Evolutionary conservation across 2,113 vertebrate genomes (phyloP).

Genomic region (Xyrauchen texanus): DNA sequence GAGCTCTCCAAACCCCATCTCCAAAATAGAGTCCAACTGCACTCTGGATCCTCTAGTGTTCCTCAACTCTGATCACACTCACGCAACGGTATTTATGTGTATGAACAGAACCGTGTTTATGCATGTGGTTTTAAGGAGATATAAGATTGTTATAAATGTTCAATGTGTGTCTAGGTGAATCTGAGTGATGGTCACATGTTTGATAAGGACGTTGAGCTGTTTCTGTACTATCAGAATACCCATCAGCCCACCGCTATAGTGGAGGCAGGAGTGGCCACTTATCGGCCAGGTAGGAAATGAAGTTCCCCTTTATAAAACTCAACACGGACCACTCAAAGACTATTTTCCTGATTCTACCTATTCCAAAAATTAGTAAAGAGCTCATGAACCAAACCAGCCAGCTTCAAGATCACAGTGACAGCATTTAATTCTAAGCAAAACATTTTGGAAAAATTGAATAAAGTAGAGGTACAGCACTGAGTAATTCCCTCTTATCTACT

Average conservation of each 20-base stretch:
- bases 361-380: too few species aligned
- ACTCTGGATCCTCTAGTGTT: conserved; percentile 69
- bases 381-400: too few species aligned
- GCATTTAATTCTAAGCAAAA: too few species aligned
- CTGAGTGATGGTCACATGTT: conserved; percentile 40
- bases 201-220: conserved; percentile 47
- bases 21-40: conserved; percentile 76
- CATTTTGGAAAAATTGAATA: too few species aligned
- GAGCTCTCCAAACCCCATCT: conserved; percentile 72
- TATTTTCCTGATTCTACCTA: too few species aligned
- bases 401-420: too few species aligned
- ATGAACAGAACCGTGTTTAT: conserved; percentile 54
- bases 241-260: conserved; percentile 48
- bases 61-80: conserved; percentile 66
- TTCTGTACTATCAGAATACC: conserved; percentile 46
- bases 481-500: too few species aligned
- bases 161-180: conserved; percentile 41
- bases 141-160: conserved; percentile 8
- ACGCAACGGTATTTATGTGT: conserved; percentile 59
- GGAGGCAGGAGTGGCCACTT: conserved; percentile 28
- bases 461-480: too few species aligned
- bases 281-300: conserved; percentile 17
- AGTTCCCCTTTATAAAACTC: too few species aligned
- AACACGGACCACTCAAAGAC: too few species aligned
- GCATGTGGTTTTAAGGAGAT: neutral